Conservation (phyloP, 2,113 vertebrate genomes). For the Rhabdomys dilectus region DNA sequence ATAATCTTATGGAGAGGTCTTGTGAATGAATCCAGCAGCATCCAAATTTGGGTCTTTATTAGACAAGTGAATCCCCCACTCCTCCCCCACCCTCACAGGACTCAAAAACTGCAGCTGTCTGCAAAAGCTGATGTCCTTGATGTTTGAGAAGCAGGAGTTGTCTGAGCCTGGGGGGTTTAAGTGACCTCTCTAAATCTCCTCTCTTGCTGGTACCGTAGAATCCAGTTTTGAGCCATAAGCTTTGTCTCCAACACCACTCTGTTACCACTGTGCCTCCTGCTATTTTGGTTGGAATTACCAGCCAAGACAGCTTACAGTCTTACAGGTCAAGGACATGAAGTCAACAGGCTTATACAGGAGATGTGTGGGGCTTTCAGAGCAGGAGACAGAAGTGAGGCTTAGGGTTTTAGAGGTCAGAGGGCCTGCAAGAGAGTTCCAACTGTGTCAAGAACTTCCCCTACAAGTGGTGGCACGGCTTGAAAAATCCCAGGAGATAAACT, state of each 20-base stretch:
- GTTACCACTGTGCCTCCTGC: accelerated
- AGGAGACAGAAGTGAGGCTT: neutral
- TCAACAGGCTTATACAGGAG: accelerated
- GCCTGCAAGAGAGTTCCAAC: neutral
- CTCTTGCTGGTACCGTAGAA: neutral
- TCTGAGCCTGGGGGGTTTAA: neutral
- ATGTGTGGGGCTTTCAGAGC: neutral
- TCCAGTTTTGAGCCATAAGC: neutral
- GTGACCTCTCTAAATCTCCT: neutral
- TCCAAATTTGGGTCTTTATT: neutral
- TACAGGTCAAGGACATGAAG: neutral
- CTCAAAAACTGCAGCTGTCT: neutral
- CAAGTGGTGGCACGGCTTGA: neutral
- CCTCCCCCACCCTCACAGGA: neutral
- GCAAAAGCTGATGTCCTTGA: neutral
- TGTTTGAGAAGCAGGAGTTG: neutral
- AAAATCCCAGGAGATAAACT: neutral
- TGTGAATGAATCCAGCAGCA: neutral
- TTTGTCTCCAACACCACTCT: neutral
- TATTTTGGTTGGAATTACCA: accelerated
- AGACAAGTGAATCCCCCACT: neutral
- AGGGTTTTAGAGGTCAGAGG: neutral
- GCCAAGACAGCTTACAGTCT: neutral
- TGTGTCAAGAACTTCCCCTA: neutral
- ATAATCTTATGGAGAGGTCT: too few species aligned